phyloP scores from a whole-genome alignment of 2,113 vertebrate species.

The Gobio gobio region DNA sequence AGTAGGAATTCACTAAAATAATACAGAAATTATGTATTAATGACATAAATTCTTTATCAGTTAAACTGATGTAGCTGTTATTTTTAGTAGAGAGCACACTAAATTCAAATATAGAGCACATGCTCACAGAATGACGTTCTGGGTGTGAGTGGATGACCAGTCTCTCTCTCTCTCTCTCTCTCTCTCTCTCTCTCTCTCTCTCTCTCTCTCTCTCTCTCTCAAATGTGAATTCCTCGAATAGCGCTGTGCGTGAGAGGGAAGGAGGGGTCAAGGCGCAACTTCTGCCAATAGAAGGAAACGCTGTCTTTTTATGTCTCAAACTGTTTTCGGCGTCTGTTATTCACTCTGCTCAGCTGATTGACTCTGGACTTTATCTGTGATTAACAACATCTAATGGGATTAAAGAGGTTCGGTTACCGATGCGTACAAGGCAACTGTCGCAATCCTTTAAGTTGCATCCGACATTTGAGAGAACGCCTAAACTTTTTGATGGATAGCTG shows the following conservation, averaged over 20 bases:
- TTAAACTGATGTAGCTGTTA: too few relatives aligned
- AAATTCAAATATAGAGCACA: neutral
- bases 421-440: neutral
- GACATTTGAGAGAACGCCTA: neutral
- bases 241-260: slow-evolving; percentile 64
- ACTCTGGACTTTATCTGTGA: slow-evolving; percentile 13
- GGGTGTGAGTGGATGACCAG: slow-evolving; percentile 10
- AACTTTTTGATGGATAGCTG: slow-evolving; percentile 19
- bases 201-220: neutral
- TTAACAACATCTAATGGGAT: slow-evolving; percentile 1
- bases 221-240: slow-evolving; percentile 61
- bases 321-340: neutral
- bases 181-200: neutral
- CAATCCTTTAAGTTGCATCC: neutral
- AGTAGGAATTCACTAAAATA: too few relatives aligned
- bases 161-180: slow-evolving; percentile 11
- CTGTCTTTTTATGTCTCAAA: slow-evolving; percentile 4
- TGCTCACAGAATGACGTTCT: neutral
- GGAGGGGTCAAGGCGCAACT: slow-evolving; percentile 49
- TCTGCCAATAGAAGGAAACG: slow-evolving; percentile 60
- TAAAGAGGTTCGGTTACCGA: neutral
- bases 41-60: too few relatives aligned
- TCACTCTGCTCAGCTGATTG: neutral
- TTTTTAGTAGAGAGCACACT: too few relatives aligned
- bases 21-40: too few relatives aligned